Base-by-base conservation (phyloP, 2,888 invertebrate genomes). In the Fragum fragum region DNA sequence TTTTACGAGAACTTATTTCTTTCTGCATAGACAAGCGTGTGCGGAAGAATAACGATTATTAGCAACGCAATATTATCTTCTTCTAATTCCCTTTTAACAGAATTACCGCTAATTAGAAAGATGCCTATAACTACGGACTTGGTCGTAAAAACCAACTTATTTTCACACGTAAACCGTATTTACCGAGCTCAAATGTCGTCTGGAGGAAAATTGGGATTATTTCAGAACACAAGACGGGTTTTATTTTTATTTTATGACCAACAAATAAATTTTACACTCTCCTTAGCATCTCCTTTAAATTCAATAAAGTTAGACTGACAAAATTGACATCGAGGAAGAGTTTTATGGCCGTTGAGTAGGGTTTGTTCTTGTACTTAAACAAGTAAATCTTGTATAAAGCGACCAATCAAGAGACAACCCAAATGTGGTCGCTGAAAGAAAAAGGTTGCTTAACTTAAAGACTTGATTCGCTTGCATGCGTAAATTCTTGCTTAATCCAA, bases 241-340 rank as follows among this genome's bases (percentile, higher is more conserved):
- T 82, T 75, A 75, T 79, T 68, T 85, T 85, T 80, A 82, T 85
- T 85, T 81, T 82, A 82, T 82, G 68, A 53, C 53, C 23, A 57
- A 71, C 53, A 74, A 82, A 82, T 85, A 85, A 81, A 81, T 75
- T 85, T 79, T 39, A 81, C 73, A 53, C 28, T 32, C 79, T 81
- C 74, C 66, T 85, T 68, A 81, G 81, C 79, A 74, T 71, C 68
- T 81, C 72, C 68, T 79, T 75, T 74, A 47, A 78, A 72, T 82
- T 75, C 52, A 75, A 75, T 78, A 57, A 78, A 36, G 36, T 28
- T 23, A 16, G 53, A 11, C 70, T 53, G 70, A 70, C 70, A 70
- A 29, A 52, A 70, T 53, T 53, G 53, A 70, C 53, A 53, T 3
- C 29, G 23, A 42, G 23, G 66, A 66, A 42, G 66, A 66, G 32